Base-by-base conservation (phyloP, 2,113 vertebrate species). In the Ictalurus punctatus region DNA sequence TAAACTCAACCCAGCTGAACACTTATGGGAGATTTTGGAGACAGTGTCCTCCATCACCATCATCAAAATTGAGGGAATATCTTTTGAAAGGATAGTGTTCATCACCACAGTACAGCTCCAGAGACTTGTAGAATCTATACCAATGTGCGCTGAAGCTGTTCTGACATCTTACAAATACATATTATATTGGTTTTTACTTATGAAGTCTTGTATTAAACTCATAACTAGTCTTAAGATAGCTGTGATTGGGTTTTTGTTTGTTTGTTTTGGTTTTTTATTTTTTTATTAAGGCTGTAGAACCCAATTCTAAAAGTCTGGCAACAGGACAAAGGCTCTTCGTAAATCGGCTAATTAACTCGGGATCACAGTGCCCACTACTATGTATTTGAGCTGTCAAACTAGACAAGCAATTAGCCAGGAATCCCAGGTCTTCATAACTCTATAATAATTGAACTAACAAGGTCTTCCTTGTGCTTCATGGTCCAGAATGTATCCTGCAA, bases 261-360 rank as follows among this genome's bases (percentile, higher is more conserved):
- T 48, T 52, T 52, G 9, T 52, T 52, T 52, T 48, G 44, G 44
- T 8, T 48, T 48, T 10, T 52, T 1, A n/a, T n/a, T 19, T 58
- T 54, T 34, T 88, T 85, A 52, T 10, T 52, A 63, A 80, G 56
- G 73, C 25, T 59, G 61, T n/a, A n/a, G 12, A 19, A n/a, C n/a
- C 10, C 85, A 65, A 83, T 63, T 27, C 25, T 83, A 85, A 82
- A 89, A 89, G n/a, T 23, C 84, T 54, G 52, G 25, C 61, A 87
- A 73, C 3, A 40, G 17, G 59, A 83, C 44, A 79, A 65, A 16
- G 25, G 58, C 76, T 90, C 87, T 63, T 58, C 82, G 69, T 76
- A 61, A 87, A 65, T 82, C 17, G 2, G 56, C 69, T 90, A 83
- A 90, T 90, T 87, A 90, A 87, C 85, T 80, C 48, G 30, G 67